Conservation (phyloP, 2,113 vertebrate genomes). For the Calidris pygmaea region DNA sequence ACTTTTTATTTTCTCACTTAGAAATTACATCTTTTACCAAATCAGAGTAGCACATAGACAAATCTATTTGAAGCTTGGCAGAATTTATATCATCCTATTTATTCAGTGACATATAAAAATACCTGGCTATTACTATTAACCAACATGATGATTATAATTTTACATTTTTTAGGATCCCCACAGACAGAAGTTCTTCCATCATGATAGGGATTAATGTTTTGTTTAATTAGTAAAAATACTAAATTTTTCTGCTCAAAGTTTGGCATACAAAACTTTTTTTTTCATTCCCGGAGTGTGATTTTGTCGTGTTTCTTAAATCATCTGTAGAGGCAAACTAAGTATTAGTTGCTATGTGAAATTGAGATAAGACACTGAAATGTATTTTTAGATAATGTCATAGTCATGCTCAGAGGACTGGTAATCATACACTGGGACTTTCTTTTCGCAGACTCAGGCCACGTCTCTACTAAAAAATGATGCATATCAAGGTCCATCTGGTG, state of each 20-base stretch:
- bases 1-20: conserved; percentile 1
- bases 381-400: not conserved
- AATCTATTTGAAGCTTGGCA: not conserved
- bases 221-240: not conserved
- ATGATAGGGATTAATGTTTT: not conserved
- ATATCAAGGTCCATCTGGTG: not conserved
- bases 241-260: not conserved
- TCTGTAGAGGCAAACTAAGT: not conserved
- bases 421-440: not conserved
- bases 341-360: not conserved
- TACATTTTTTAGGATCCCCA: not conserved
- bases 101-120: not conserved
- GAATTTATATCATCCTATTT: not conserved
- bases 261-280: not conserved
- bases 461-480: not conserved
- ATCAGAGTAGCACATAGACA: not conserved
- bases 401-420: not conserved
- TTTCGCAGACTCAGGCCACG: not conserved
- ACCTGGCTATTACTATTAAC: not conserved
- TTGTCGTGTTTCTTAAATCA: not conserved
- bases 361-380: not conserved
- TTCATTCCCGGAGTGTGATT: not conserved
- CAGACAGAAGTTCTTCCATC: not conserved
- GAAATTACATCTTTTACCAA: not conserved
- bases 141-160: not conserved